Conservation (phyloP, 2,888 invertebrate genomes). For the Sinhomidia bicolor region DNA sequence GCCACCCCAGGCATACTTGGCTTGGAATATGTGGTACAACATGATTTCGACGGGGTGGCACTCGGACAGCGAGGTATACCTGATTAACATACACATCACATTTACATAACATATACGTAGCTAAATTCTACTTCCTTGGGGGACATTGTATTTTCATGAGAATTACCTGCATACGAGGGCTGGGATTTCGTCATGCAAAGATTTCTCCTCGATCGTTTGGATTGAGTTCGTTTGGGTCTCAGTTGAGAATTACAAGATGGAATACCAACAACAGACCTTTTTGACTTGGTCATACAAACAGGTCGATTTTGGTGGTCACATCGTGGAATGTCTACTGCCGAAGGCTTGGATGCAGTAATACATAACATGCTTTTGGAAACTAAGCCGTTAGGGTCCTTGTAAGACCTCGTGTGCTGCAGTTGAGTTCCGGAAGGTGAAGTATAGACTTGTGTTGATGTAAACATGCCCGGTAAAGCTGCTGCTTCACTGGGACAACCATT, state of each 20-base stretch:
- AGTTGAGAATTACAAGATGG: neutral
- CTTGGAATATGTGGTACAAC: neutral
- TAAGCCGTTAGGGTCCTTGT: neutral
- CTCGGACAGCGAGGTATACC: neutral
- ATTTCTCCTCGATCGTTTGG: neutral
- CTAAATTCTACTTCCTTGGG: too few relatives aligned
- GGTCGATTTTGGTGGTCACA: neutral
- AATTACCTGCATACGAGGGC: neutral
- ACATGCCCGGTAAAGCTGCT: neutral
- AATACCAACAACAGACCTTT: neutral
- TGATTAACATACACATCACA: too few relatives aligned
- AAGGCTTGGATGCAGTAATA: constrained; percentile 30
- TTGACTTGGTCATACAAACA: constrained; percentile 9
- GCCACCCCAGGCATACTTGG: neutral
- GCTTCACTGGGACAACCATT: neutral
- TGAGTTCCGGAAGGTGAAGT: neutral
- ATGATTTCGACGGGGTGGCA: neutral
- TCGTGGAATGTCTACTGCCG: neutral
- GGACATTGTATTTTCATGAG: too few relatives aligned
- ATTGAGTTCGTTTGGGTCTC: neutral
- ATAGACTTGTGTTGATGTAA: neutral
- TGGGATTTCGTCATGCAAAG: neutral
- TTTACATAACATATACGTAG: too few relatives aligned
- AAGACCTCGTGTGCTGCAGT: neutral
- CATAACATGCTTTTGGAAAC: neutral